A percentile compares a stretch with the other conserved stretches of the same genome.
phyloP scores from a whole-genome alignment of 2,888 invertebrate species.

The Margaritifera margaritifera region DNA sequence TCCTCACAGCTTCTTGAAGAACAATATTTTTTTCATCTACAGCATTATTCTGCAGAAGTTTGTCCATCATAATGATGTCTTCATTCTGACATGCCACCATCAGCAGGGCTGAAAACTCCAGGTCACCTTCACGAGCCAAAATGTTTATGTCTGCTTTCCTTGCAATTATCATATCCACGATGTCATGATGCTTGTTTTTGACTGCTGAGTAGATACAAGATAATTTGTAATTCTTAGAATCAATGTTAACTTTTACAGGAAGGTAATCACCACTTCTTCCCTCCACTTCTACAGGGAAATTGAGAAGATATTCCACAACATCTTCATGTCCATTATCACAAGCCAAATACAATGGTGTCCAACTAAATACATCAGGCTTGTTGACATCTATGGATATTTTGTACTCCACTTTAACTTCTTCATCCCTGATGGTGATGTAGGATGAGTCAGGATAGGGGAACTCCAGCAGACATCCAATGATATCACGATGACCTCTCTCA shows the following conservation, averaged over 20 bases:
- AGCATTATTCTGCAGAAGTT: conserved; percentile 86
- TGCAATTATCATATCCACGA: conserved; percentile 83
- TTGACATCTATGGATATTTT: conserved; percentile 94
- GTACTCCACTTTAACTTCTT: conserved; percentile 75
- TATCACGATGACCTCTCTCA: conserved; percentile 86
- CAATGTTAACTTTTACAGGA: conserved; percentile 31
- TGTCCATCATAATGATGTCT: conserved; percentile 83
- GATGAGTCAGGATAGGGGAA: conserved; percentile 86
- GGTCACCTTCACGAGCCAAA: conserved; percentile 74
- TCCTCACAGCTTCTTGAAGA: conserved; percentile 79
- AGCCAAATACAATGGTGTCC: conserved; percentile 90
- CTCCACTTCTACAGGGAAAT: conserved; percentile 31
- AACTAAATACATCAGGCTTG: conserved; percentile 80
- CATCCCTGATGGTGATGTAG: conserved; percentile 78
- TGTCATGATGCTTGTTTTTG: conserved; percentile 74
- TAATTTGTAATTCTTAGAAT: conserved; percentile 37
- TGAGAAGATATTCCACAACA: conserved; percentile 48
- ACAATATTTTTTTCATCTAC: conserved; percentile 89
- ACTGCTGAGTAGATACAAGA: conserved; percentile 65
- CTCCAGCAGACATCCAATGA: conserved; percentile 84
- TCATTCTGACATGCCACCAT: conserved; percentile 82
- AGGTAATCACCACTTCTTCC: conserved; percentile 18
- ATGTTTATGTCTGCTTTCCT: conserved; percentile 89
- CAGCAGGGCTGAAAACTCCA: conserved; percentile 69
- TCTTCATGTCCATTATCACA: conserved; percentile 76